These are phyloP conservation scores for Anas bahamensis DNA, from an alignment of 2,797 vertebrate species.

Conservation along the genomic window DNA sequence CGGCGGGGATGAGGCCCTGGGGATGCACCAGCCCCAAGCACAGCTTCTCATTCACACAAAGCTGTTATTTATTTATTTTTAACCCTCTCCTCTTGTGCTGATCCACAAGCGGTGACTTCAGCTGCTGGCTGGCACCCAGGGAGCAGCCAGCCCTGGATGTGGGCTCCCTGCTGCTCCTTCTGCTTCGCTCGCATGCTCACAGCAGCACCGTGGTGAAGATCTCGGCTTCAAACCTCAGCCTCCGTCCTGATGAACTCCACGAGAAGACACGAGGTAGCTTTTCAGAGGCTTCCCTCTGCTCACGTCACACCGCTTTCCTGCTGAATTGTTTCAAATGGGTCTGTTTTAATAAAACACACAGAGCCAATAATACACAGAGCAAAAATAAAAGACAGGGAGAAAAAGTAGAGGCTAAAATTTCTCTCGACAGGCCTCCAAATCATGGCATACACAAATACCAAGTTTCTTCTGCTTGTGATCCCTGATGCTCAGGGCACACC, in stretches of 20 bases:
- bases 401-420: background rate
- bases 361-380: background rate
- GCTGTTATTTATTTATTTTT: background rate
- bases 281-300: background rate
- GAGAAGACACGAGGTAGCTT: background rate
- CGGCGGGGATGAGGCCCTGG: background rate
- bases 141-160: background rate
- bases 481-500: background rate
- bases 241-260: background rate
- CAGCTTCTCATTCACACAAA: background rate
- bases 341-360: background rate
- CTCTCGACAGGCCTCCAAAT: background rate
- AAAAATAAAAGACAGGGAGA: background rate
- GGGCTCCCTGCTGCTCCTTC: background rate
- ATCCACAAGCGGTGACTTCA: background rate
- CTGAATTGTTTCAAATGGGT: background rate
- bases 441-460: fast-evolving
- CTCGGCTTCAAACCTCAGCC: background rate
- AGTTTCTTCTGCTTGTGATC: background rate
- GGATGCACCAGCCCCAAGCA: background rate
- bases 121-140: background rate
- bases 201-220: background rate
- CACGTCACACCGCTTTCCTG: background rate
- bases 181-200: background rate
- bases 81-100: background rate